Conservation (phyloP, 2,113 vertebrate species). For the Emydocephalus ijimae region DNA sequence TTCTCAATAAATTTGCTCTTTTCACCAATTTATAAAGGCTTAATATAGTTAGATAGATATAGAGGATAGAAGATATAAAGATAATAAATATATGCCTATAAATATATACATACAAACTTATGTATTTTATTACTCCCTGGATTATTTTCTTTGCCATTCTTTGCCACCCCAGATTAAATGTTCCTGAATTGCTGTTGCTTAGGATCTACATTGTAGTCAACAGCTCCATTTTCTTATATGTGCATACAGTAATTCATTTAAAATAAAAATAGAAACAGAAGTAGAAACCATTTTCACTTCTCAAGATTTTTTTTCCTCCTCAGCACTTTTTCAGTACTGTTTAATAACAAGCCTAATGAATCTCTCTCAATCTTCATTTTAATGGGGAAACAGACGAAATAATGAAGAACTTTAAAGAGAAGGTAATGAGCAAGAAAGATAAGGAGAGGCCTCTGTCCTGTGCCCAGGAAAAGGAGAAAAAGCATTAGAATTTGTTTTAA, state of each 20-base stretch:
- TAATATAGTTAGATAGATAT: not conserved
- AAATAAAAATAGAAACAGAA: not conserved
- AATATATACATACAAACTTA: not conserved
- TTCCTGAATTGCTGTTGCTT: not conserved
- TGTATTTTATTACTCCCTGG: not conserved
- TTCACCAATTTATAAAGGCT: not conserved
- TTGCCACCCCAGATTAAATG: not conserved
- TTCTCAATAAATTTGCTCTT: not conserved
- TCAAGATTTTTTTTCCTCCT: not conserved
- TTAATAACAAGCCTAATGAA: not conserved
- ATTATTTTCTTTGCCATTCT: not conserved
- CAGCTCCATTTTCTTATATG: not conserved
- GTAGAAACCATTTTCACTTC: not conserved
- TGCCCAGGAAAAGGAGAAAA: not conserved
- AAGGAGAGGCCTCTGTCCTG: not conserved
- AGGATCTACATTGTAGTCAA: not conserved
- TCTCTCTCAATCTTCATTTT: not conserved
- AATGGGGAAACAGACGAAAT: constrained; percentile 37
- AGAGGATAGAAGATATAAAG: not conserved
- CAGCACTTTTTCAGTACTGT: not conserved
- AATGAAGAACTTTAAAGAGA: not conserved
- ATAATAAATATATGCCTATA: not conserved
- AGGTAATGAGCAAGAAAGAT: not conserved
- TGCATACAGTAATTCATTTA: not conserved
- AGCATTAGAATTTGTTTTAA: not conserved